Base-by-base conservation (phyloP, 2,888 invertebrate genomes). In the Acanthosepion lycidas region DNA sequence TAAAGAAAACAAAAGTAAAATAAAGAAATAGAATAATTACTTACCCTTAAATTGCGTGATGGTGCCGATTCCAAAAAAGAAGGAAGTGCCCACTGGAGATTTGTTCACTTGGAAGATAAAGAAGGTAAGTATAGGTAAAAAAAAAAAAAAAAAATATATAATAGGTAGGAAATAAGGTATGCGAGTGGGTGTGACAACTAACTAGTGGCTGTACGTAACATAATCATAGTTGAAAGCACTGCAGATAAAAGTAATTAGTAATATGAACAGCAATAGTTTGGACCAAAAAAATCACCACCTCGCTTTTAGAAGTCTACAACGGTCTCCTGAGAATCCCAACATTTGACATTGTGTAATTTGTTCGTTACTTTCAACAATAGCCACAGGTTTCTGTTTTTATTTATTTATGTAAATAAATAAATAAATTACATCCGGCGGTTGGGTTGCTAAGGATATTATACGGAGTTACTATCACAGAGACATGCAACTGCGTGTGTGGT, bases 181-280 rank as follows among this genome's bases (percentile, higher is more conserved):
- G 78, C n/a, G 78, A 15, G 78, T 78, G 78, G 78, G 78, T 78
- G 78, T 78, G 78, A 78, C n/a, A n/a, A n/a, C n/a, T 78, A 78
- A 78, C 78, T 78, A 26, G 26, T 64, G 64, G 26, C 26, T 28
- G 64, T 64, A 78, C 18, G n/a, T n/a, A 78, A n/a, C n/a, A 78
- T 78, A 15, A 33, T 33, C 78, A 12, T 78, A 15, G n/a, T 78
- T 33, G 33, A 12, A 42, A 42, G 42, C 42, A 42, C 42, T 78
- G n/a, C 9, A 9, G 12, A n/a, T 78, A n/a, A 15, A 78, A 6
- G 33, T 78, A n/a, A 42, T 33, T 9, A 15, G 33, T 78, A n/a
- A 78, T 78, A 15, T 33, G n/a, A n/a, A n/a, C 9, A 78, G 78
- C n/a, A 78, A 18, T 78, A 78, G 78, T n/a, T 78, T 78, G 78